Evolutionary conservation across 2,113 vertebrate genomes (phyloP), one percentile per base, ranked within the genome.

Genomic region (Hymenochirus boettgeri): DNA sequence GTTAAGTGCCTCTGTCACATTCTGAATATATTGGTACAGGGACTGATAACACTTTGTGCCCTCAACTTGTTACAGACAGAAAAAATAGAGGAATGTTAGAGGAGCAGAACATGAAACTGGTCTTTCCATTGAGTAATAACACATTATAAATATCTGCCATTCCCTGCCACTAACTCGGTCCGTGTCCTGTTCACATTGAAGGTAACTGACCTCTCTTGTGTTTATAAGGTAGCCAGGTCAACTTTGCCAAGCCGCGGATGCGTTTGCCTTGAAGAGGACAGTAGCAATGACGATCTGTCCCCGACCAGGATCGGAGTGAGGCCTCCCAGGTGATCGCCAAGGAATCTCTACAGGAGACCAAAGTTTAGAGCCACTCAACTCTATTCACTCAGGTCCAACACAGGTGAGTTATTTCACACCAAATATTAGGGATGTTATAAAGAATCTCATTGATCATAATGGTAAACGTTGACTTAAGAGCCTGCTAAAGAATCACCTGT

Each of bases 191-290:
- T n/a, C n/a, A n/a, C n/a, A n/a, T n/a, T n/a, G n/a, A n/a, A n/a
- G n/a, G n/a, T n/a, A n/a, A n/a, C n/a, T n/a, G n/a, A n/a, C n/a
- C n/a, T n/a, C n/a, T n/a, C 1, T 7, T 65, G 15, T 13, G 6
- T 17, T 42, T 7, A 15, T 39, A 74, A 96, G 96, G 92, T 55
- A 88, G 88, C 61, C 90, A 93, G 72, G 89, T 82, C 47, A 86
- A 80, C 75, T 92, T 93, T 79, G 88, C 91, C 1, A 93, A 92
- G 77, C 92, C 1, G 76, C 88, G 1, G 94, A 98, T 31, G 90
- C 95, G 0, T 98, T 96, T 46, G 89, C 91, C 15, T 98, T 57
- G 96, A 98, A 73, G 96, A 99, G 77, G 94, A 98, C 79, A 98
- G 95, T 86, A 92, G 95, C 85, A 93, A 89, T 0, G 95, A 96